Conservation (phyloP, 2,797 vertebrate species). For the Iguana delicatissima region DNA sequence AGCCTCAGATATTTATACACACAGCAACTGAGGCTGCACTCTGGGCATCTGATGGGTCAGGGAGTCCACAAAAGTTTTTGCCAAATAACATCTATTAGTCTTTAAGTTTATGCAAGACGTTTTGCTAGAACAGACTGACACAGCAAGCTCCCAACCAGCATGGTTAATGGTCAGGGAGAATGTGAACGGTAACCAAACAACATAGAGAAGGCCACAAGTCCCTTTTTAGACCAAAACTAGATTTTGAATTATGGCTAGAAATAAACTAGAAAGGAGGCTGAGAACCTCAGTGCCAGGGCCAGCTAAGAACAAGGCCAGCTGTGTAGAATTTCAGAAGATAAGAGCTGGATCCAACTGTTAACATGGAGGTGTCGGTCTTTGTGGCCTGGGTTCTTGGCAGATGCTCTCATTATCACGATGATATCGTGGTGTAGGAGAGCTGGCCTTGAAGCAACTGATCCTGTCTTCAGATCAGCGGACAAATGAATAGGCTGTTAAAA, state of each 20-base stretch:
- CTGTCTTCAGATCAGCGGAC: conserved; percentile 44
- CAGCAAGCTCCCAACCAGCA: neutral
- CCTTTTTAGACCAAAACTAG: neutral
- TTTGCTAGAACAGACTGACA: no score
- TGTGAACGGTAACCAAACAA: neutral
- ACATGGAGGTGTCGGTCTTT: neutral
- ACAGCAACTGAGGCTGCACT: no score
- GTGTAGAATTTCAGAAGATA: neutral
- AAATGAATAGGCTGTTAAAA: conserved; percentile 7
- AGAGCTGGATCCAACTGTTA: neutral
- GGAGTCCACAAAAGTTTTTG: no score
- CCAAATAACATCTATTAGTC: no score
- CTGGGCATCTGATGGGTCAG: no score
- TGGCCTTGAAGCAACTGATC: conserved; percentile 23
- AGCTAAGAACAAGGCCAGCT: neutral
- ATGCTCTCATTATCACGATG: conserved; percentile 30
- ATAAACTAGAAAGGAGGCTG: neutral
- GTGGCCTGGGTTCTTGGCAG: conserved; percentile 1
- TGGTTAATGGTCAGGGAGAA: neutral
- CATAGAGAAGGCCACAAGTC: neutral
- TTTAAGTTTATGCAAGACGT: no score
- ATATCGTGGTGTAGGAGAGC: conserved; percentile 8
- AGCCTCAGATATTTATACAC: no score
- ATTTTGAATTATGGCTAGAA: neutral
- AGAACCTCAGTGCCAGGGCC: neutral